Percentiles rank a stretch among this genome's conserved stretches.
These are phyloP conservation scores for Drosophila quasianomalipes DNA, from an alignment of 2,888 invertebrate genomes.

Conservation along the genomic window DNA sequence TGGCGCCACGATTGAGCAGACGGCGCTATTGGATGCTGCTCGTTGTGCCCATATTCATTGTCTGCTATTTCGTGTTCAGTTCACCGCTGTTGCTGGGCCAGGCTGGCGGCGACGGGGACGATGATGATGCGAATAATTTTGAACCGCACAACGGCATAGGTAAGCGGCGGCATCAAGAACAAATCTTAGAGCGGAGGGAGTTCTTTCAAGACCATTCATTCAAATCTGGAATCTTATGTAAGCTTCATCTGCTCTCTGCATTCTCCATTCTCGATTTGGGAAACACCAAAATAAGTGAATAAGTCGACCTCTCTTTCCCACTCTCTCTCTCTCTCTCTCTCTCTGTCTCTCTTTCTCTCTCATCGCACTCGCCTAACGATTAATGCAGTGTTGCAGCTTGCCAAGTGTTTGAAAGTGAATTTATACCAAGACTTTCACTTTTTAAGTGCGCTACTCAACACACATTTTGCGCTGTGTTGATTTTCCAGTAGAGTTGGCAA, in stretches of 20 bases:
- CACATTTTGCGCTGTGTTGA: not conserved
- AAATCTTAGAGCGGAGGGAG: not conserved
- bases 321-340: not conserved
- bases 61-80: constrained; percentile 52
- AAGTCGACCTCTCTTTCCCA: not conserved
- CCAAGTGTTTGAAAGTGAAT: constrained; percentile 31
- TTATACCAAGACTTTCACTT: constrained; percentile 40
- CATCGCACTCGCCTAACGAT: not conserved
- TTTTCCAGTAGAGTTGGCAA: constrained; percentile 5
- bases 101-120: constrained; percentile 19
- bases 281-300: constrained; percentile 2
- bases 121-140: constrained; percentile 33
- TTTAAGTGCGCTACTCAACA: constrained; percentile 12
- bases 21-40: constrained; percentile 49
- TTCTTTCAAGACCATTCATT: constrained; percentile 1
- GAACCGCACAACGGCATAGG: constrained; percentile 50
- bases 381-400: constrained; percentile 26
- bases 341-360: not conserved
- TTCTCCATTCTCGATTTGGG: not conserved
- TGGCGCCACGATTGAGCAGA: constrained; percentile 21
- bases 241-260: constrained; percentile 18
- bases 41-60: constrained; percentile 22
- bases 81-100: constrained; percentile 41
- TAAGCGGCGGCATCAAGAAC: constrained; percentile 41
- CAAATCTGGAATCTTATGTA: constrained; percentile 22